These are phyloP conservation scores for Volucella zonaria DNA, from an alignment of 2,888 invertebrate genomes.

Conservation along the genomic window DNA sequence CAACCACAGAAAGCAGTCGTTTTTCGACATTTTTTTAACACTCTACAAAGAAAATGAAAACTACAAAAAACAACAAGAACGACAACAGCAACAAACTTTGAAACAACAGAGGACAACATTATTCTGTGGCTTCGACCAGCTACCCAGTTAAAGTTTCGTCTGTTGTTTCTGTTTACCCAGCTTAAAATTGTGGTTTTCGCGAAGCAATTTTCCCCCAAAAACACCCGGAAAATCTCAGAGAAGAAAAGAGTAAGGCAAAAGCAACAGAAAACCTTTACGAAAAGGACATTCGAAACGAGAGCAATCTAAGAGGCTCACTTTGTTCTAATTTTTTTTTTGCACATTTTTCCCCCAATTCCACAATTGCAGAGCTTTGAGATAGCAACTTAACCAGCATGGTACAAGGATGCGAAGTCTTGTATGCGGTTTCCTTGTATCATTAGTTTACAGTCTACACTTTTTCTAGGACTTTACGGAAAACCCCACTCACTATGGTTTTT, in stretches of 20 bases:
- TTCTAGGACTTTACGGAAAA: constrained; percentile 14
- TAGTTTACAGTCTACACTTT: constrained; percentile 39
- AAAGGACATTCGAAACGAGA: constrained; percentile 53
- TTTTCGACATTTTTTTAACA: constrained; percentile 45
- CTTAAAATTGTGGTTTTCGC: constrained; percentile 69
- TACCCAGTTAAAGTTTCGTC: constrained; percentile 40
- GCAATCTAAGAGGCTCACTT: constrained; percentile 32
- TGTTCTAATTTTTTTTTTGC: background rate
- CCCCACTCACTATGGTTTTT: background rate
- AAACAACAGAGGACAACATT: constrained; percentile 61
- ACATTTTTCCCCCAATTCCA: too few species aligned
- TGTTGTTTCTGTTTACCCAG: constrained; percentile 55
- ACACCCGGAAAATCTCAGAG: constrained; percentile 32
- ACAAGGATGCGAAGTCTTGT: constrained; percentile 48
- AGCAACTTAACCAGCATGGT: constrained; percentile 49
- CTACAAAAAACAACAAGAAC: background rate
- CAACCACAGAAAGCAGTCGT: constrained; percentile 55
- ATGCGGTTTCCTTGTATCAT: constrained; percentile 65
- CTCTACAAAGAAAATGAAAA: constrained; percentile 12
- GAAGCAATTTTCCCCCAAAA: constrained; percentile 57
- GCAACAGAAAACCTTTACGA: background rate
- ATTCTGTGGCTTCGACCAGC: constrained; percentile 55
- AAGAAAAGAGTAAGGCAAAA: background rate
- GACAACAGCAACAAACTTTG: constrained; percentile 23
- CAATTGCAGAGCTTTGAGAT: background rate